Evolutionary conservation across 2,797 vertebrate genomes (phyloP).

Genomic region (Echiichthys vipera): DNA sequence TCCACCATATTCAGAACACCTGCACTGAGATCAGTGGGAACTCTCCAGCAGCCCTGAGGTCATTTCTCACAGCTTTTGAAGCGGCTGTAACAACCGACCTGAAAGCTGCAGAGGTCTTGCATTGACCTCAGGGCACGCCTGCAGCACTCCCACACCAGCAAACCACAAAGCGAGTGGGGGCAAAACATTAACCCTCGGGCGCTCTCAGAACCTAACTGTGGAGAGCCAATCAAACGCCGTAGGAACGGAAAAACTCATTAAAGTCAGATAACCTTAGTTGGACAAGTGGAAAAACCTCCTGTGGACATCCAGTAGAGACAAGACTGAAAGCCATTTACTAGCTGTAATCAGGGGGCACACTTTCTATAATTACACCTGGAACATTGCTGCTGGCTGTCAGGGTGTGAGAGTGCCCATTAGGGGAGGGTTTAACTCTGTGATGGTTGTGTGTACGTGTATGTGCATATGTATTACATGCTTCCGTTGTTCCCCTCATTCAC

Average conservation of each 20-base stretch:
- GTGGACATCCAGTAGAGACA: constrained; percentile 61
- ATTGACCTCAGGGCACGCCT: constrained; percentile 34
- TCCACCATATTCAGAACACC: constrained; percentile 28
- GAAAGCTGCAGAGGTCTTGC: constrained; percentile 43
- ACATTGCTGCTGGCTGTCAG: constrained; percentile 45
- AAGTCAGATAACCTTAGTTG: constrained; percentile 71
- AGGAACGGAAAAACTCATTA: constrained; percentile 77
- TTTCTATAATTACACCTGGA: constrained; percentile 78
- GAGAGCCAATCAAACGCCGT: constrained; percentile 60
- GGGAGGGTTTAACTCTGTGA: constrained; percentile 42
- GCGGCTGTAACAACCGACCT: constrained; percentile 28
- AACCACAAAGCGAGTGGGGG: constrained; percentile 20
- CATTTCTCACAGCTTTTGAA: constrained; percentile 43
- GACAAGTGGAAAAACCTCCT: constrained; percentile 76
- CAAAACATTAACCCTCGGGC: constrained; percentile 52
- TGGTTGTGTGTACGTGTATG: constrained; percentile 9
- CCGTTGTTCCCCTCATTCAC: constrained; percentile 10
- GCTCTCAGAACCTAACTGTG: constrained; percentile 22
- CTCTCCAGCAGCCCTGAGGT: constrained; percentile 40
- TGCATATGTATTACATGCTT: constrained; percentile 16
- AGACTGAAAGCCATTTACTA: constrained; percentile 65
- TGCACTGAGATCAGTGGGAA: constrained; percentile 30
- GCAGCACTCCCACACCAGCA: constrained; percentile 12
- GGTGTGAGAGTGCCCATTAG: constrained; percentile 1
- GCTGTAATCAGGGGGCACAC: constrained; percentile 58